Percentiles rank a stretch among this genome's conserved stretches.
Conservation (phyloP, 2,113 vertebrate genomes). For the Paraplagusia blochii region DNA sequence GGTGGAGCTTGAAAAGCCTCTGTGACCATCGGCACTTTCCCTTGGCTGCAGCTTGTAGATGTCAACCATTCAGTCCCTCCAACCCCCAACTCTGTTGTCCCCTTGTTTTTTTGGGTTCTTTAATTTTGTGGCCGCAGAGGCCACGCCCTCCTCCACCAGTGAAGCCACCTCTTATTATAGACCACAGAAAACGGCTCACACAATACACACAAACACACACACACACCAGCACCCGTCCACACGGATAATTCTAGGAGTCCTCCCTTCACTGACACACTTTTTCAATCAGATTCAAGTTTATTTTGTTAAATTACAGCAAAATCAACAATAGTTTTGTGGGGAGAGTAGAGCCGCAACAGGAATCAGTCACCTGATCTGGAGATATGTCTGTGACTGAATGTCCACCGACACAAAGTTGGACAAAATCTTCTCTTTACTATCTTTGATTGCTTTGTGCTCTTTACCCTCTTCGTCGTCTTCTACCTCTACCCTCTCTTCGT, state of each 20-base stretch:
- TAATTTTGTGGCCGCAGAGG: conserved; percentile 68
- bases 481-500: background rate
- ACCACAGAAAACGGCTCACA: conserved; percentile 65
- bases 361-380: no score
- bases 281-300: conserved; percentile 63
- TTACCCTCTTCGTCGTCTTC: background rate
- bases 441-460: no score
- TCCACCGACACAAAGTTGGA: no score
- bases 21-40: conserved; percentile 47
- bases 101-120: conserved; percentile 69
- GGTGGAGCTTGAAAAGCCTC: no score
- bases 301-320: conserved; percentile 66
- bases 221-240: conserved; percentile 46
- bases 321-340: conserved; percentile 45
- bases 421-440: no score
- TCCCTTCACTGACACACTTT: no score
- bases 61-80: conserved; percentile 51
- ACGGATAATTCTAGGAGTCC: conserved; percentile 46
- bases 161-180: conserved; percentile 71
- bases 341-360: conserved; percentile 42
- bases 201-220: conserved; percentile 39
- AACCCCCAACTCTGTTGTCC: conserved; percentile 52
- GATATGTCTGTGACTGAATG: no score
- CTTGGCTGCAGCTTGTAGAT: conserved; percentile 35
- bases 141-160: conserved; percentile 64